Base-by-base conservation (phyloP, 1,140 invertebrate species). In the Drosophila fuyamai region DNA sequence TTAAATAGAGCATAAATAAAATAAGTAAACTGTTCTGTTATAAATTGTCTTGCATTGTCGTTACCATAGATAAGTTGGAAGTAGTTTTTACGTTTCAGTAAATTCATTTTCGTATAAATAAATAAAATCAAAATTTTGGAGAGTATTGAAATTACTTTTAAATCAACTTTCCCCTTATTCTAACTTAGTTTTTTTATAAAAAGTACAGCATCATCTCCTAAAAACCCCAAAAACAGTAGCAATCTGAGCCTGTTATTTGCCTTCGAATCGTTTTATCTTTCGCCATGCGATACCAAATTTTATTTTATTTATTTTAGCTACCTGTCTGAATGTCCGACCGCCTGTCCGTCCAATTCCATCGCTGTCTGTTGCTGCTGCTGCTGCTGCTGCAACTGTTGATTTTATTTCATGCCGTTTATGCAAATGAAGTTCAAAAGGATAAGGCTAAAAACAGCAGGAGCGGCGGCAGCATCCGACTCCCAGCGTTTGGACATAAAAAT, bases 371-470 rank as follows among this genome's bases (percentile, higher is more conserved):
- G 59, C 75, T 65, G 27, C 40, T 82, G 75, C 78, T 67, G 58
- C 75, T 63, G 27, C 40, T 82, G 71, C 78, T 78, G 83, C 84
- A 89, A 86, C 83, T 86, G 83, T 89, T 89, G 84, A 84, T 89
- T 89, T 89, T 85, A 89, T 89, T 89, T 90, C 77, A 89, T 89
- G 80, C 84, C 85, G 74, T 89, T 89, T 89, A 89, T 89, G 84
- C 84, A 89, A 89, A 89, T 89, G 61, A 89, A 90, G 85, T 89
- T 84, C 80, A 89, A 89, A 81, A 89, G 84, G 84, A 89, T 89
- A 89, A 89, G 85, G 68, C 84, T 84, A 83, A 83, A 83, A 67
- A 81, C 78, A 86, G 62, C 61, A 70, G 57, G 43, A 57, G 23
- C 63, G 53, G 16, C 27, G 43, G 16, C 40, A 58, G 60, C 32